Percentiles rank a stretch among this genome's conserved stretches.
phyloP scores from a whole-genome alignment of 2,113 vertebrate genomes.

The Saccopteryx leptura region DNA sequence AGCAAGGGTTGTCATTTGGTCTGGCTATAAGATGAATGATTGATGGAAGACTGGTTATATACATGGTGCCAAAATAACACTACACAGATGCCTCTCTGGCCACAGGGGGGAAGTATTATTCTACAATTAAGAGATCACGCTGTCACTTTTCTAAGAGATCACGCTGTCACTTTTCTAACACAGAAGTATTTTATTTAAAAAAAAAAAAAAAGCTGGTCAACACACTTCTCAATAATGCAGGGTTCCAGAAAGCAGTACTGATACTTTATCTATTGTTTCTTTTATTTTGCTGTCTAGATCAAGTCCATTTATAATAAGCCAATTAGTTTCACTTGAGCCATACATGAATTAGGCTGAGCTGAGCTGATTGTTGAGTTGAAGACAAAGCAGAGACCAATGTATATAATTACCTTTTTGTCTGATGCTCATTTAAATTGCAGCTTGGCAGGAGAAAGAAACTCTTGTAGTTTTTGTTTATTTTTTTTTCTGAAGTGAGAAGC shows the following conservation, averaged over 20 bases:
- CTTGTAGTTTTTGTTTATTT: neutral
- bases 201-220: neutral
- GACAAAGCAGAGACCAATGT: conserved; percentile 2
- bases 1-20: neutral
- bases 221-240: neutral
- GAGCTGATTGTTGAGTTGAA: neutral
- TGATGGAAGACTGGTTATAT: neutral
- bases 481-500: neutral
- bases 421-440: neutral
- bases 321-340: conserved; percentile 2
- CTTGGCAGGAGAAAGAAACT: conserved; percentile 5
- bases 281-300: neutral
- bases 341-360: neutral
- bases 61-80: neutral
- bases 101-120: neutral
- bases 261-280: neutral
- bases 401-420: neutral
- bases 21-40: neutral
- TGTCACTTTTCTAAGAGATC: neutral
- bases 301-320: conserved; percentile 43
- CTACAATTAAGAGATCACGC: neutral
- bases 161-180: neutral
- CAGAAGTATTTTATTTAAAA: neutral
- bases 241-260: neutral
- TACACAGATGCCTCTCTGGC: neutral